phyloP scores from a whole-genome alignment of 2,113 vertebrate genomes.

The Microtus richardsoni region DNA sequence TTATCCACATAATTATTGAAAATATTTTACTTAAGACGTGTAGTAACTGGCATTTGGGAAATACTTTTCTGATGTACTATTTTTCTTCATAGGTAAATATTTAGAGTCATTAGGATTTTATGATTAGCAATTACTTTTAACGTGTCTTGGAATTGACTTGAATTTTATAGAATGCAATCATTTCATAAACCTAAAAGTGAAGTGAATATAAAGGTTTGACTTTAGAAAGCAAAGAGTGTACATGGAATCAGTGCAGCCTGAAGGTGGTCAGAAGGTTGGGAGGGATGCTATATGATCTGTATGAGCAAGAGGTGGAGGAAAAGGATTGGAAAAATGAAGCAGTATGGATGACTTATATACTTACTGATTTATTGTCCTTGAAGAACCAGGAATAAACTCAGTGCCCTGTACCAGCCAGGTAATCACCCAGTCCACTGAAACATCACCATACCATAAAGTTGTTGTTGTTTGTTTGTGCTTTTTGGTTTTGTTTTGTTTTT shows the following conservation, averaged over 20 bases:
- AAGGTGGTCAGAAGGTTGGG: neutral
- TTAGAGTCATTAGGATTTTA: neutral
- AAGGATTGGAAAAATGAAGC: neutral
- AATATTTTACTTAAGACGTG: neutral
- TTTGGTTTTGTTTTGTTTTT: neutral
- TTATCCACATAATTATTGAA: constrained; percentile 1
- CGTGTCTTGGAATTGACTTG: neutral
- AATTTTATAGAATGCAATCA: neutral
- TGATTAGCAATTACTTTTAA: neutral
- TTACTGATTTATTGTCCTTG: neutral
- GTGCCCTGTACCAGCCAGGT: too few species aligned
- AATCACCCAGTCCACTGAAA: neutral
- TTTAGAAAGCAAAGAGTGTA: neutral
- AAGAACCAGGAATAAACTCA: neutral
- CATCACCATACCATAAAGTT: neutral
- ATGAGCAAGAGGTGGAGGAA: neutral
- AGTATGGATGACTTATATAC: neutral
- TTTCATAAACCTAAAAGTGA: neutral
- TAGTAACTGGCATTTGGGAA: neutral
- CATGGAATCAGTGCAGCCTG: neutral
- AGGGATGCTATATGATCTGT: accelerated
- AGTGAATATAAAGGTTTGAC: neutral
- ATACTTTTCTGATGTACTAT: neutral
- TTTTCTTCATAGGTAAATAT: neutral
- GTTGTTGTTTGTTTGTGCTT: too few species aligned